phyloP scores from a whole-genome alignment of 1,140 invertebrate species.

The Trypoxylus dichotomus region DNA sequence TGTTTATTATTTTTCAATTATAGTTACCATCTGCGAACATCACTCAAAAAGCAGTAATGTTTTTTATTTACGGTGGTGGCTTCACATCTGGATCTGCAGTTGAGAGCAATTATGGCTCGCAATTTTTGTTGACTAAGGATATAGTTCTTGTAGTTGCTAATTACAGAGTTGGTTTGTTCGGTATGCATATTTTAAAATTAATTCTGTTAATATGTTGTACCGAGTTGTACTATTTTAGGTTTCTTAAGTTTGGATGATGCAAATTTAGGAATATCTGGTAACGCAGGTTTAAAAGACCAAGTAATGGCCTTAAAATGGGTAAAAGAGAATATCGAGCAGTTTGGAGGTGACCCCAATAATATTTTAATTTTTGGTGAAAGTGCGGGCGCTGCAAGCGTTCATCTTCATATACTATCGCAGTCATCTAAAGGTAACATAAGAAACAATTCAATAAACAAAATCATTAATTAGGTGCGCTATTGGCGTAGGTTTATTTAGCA shows the following conservation, averaged over 20 bases:
- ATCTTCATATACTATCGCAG: constrained; percentile 20
- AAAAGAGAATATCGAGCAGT: constrained; percentile 55
- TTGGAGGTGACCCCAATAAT: constrained; percentile 54
- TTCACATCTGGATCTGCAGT: constrained; percentile 55
- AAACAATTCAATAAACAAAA: background rate
- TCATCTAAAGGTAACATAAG: background rate
- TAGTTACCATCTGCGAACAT: background rate
- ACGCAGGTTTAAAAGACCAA: constrained; percentile 65
- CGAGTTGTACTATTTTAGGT: too few relatives aligned
- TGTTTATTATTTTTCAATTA: background rate
- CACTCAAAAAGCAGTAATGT: constrained; percentile 58
- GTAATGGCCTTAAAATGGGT: constrained; percentile 61
- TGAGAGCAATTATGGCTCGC: constrained; percentile 57
- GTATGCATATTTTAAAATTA: constrained; percentile 21
- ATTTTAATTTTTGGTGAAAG: constrained; percentile 55
- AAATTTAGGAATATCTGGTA: constrained; percentile 56
- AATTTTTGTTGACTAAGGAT: constrained; percentile 64
- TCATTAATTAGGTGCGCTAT: background rate
- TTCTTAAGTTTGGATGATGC: constrained; percentile 26
- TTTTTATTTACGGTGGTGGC: constrained; percentile 66
- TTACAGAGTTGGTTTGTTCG: constrained; percentile 52
- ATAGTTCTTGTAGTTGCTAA: constrained; percentile 55
- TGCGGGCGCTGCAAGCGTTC: constrained; percentile 53
- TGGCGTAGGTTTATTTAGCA: background rate
- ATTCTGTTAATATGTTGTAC: too few relatives aligned